These are phyloP conservation scores for Petroica traversi DNA, from an alignment of 2,113 vertebrate species.

Conservation along the genomic window DNA sequence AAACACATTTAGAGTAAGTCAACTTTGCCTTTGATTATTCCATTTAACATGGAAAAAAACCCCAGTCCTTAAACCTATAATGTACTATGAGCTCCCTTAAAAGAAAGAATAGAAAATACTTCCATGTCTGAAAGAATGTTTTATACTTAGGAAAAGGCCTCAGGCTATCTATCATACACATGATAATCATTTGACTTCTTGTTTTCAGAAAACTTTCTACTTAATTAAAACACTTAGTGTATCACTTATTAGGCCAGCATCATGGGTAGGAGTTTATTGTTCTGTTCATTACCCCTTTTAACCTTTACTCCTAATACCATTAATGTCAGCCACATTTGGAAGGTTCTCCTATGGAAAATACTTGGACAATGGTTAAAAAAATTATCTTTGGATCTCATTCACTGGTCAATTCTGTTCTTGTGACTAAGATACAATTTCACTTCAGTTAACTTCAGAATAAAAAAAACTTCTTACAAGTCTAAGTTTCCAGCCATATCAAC, in stretches of 20 bases:
- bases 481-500: background rate
- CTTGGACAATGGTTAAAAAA: background rate
- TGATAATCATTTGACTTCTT: background rate
- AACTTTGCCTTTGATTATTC: background rate
- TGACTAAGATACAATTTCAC: background rate
- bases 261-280: background rate
- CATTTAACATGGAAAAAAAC: background rate
- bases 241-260: background rate
- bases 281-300: background rate
- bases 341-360: background rate
- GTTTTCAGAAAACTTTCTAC: background rate
- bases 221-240: background rate
- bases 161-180: background rate
- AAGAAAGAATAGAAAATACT: background rate
- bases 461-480: background rate
- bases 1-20: background rate
- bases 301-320: background rate
- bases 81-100: background rate
- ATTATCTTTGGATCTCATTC: background rate
- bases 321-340: background rate
- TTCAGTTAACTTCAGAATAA: background rate
- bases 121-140: background rate
- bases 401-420: background rate
- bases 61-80: background rate
- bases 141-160: background rate